These are phyloP conservation scores for Nymphicus hollandicus DNA, from an alignment of 2,113 vertebrate species.

Conservation along the genomic window DNA sequence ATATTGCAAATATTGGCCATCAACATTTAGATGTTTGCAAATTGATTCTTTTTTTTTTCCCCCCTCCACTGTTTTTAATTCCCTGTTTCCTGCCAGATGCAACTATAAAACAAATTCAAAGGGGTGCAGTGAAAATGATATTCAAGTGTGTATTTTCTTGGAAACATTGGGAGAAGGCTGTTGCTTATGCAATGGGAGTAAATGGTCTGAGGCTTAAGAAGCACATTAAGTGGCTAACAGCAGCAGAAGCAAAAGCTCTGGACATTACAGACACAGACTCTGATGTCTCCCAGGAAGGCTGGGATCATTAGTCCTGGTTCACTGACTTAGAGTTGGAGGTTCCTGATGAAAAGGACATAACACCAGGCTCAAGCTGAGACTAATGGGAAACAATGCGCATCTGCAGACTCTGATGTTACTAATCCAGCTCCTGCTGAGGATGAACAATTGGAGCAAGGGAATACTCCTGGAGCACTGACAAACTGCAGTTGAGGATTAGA, in stretches of 20 bases:
- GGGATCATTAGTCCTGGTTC: slow-evolving; percentile 72
- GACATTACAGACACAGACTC: slow-evolving; percentile 4
- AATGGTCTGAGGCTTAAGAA: slow-evolving; percentile 32
- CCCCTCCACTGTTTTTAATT: no score
- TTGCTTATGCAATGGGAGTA: neutral
- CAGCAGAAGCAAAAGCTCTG: slow-evolving; percentile 38
- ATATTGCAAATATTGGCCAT: neutral
- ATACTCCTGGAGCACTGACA: slow-evolving; percentile 54
- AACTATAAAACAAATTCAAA: slow-evolving; percentile 14
- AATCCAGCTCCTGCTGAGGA: slow-evolving; percentile 63
- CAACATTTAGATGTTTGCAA: neutral
- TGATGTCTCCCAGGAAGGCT: slow-evolving; percentile 56
- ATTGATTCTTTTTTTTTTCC: neutral
- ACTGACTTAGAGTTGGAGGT: slow-evolving; percentile 54
- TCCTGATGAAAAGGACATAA: slow-evolving; percentile 63
- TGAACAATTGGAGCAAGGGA: slow-evolving; percentile 61
- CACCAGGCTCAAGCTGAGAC: slow-evolving; percentile 58
- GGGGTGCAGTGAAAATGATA: neutral
- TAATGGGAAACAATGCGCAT: slow-evolving; percentile 71
- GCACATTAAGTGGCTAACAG: slow-evolving; percentile 39
- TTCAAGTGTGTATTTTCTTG: slow-evolving; percentile 25
- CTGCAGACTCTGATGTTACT: slow-evolving; percentile 68
- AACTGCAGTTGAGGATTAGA: slow-evolving; percentile 60
- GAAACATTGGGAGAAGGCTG: neutral
- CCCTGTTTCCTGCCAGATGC: neutral